Evolutionary conservation across 2,113 vertebrate species (phyloP).

Genomic region (Hippocampus abdominalis): DNA sequence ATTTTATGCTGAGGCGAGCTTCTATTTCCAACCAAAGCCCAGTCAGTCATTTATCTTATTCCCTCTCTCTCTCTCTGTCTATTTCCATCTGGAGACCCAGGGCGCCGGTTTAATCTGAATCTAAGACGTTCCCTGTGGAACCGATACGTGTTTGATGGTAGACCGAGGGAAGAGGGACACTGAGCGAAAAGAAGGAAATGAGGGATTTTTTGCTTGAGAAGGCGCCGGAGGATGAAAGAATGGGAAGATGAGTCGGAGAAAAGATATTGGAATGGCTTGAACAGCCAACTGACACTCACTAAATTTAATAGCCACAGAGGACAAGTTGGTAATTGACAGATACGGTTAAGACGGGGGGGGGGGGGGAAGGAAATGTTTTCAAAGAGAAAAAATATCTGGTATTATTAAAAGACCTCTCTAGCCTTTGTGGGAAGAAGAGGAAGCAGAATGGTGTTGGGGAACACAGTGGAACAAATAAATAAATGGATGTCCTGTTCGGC

Average conservation of each 20-base stretch:
- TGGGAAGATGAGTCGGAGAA: constrained; percentile 16
- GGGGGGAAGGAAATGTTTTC: background rate
- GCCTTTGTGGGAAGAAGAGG: background rate
- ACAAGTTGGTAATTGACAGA: constrained; percentile 31
- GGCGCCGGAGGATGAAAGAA: constrained; percentile 26
- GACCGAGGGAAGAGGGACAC: constrained; percentile 34
- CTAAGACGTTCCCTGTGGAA: constrained; percentile 50
- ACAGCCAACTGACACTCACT: constrained; percentile 40
- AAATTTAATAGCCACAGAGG: constrained; percentile 45
- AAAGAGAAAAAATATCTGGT: background rate
- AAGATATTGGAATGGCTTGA: constrained; percentile 24
- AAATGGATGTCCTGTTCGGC: constrained; percentile 13
- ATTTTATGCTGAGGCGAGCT: constrained; percentile 51
- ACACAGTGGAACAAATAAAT: constrained; percentile 14
- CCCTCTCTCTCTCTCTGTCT: background rate
- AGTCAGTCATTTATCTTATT: constrained; percentile 49
- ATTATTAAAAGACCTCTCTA: background rate
- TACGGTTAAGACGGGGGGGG: background rate
- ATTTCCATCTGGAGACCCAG: constrained; percentile 57
- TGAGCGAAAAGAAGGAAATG: constrained; percentile 15
- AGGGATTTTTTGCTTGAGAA: constrained; percentile 26
- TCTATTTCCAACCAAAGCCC: constrained; percentile 66
- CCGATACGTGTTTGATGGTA: constrained; percentile 58
- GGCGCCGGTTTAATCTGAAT: constrained; percentile 66
- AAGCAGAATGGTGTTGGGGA: background rate